Base-by-base conservation (phyloP, 2,797 vertebrate species). In the Gadopsis marmoratus region DNA sequence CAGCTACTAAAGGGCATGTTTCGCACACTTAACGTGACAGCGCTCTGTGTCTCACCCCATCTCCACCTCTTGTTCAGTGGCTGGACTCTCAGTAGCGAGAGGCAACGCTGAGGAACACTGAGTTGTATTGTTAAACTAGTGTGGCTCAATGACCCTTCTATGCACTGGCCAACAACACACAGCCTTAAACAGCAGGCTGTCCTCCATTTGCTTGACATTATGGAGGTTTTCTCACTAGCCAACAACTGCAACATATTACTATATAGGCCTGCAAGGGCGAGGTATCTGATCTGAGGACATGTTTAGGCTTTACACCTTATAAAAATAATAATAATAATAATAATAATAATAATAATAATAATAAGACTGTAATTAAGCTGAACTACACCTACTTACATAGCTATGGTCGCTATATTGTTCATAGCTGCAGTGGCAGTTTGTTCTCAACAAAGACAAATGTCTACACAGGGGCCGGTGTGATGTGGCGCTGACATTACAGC, bases 61-160 rank as follows among this genome's bases (percentile, higher is more conserved):
- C 71, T 82, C 79, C 74, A 80, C 71, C 71, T 83, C 85, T 84
- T 65, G 74, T 54, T 75, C 58, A 17, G 62, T 55, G 80, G 78
- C 88, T 83, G 81, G 58, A 90, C 56, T 50, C 76, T 79, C 58
- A 11, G 73, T 21, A 21, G 70, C 79, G 64, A 78, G 66, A 88
- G 72, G 85, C 81, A 56, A 73, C 8, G 39, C 81, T 70, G 85
- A 82, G 43, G 75, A 93, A 94, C 93, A 95, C 84, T 91, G 91
- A 81, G 74, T 51, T 53, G 81, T 80, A 92, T 93, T 95, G 94
- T 95, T 80, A 74, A 47, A 61, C 51, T 7, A 8, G 60, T 73
- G 29, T 23, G 63, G 85, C 89, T 94, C 92, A 95, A 94, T 92
- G 91, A 90, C 78, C 86, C 88, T 70, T 92, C 90, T 95, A 74